Evolutionary conservation across 2,797 vertebrate species (phyloP), one percentile per base, ranked within the genome.

Genomic region (Cyprinodon diabolis): DNA sequence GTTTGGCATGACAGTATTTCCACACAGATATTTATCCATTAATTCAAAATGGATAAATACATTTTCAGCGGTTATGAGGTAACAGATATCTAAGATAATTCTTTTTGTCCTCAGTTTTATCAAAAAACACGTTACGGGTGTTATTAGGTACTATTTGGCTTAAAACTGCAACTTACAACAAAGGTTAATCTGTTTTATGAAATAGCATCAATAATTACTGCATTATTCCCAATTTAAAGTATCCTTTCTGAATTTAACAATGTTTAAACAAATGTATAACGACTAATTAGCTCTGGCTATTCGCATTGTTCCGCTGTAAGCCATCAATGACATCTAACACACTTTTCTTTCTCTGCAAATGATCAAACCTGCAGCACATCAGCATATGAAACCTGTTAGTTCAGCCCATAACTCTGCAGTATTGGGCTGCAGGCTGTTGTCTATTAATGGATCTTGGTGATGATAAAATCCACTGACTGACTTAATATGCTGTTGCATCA

Each of bases 401-500:
- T 77, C 69, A 78, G 71, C 68, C 70, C 52, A 65, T 62, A 63
- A 58, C 3, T 25, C 56, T 72, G 74, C 71, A 66, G 68, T 68
- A 71, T 43, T 67, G 71, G 71, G 87, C 88, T 79, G 67, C 77
- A 1, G 85, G 87, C 80, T 80, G 74, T 80, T 75, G 79, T 89
- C 86, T 77, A 71, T 89, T 81, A 80, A 88, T 89, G 82, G 83
- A 87, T 86, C 66, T 67, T 66, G 79, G 80, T 86, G 77, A 79
- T 87, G 81, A 87, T 86, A 71, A 84, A 84, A 79, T 82, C 62
- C 79, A 86, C 81, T 78, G 87, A 89, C 86, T 77, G 80, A 85
- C 82, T 88, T 86, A 88, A 87, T 85, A 78, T 74, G 80, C 77
- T 72, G 79, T 91, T 91, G 89, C 89, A 86, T 91, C 89, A 90